These are phyloP conservation scores for Seira ritae DNA, from an alignment of 2,888 invertebrate genomes.

Conservation along the genomic window DNA sequence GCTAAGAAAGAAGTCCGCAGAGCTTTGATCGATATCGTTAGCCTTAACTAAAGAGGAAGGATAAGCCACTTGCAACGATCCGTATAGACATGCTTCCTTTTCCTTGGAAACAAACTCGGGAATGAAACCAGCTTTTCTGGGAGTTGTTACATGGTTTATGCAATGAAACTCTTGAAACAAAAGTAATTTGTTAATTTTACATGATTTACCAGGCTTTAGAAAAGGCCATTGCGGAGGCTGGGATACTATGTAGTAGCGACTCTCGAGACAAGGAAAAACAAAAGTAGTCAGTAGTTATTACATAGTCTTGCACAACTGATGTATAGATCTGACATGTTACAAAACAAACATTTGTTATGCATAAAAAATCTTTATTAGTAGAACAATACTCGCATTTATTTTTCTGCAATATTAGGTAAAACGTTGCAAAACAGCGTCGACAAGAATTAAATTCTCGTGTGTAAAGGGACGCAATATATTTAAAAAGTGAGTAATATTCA, in stretches of 20 bases:
- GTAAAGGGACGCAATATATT: background rate
- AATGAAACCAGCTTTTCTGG: too few species aligned
- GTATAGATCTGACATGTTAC: background rate
- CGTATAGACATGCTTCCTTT: too few species aligned
- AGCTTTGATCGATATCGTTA: too few species aligned
- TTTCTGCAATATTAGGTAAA: background rate
- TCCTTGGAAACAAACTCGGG: too few species aligned
- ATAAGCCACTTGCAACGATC: too few species aligned
- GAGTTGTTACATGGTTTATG: too few species aligned
- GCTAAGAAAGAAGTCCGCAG: too few species aligned
- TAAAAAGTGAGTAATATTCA: background rate
- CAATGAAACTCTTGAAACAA: background rate
- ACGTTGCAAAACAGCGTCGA: background rate
- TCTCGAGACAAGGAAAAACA: background rate
- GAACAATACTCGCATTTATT: background rate
- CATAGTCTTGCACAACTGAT: background rate
- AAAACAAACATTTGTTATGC: background rate
- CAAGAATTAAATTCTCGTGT: background rate
- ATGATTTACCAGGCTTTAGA: background rate
- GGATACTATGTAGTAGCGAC: background rate
- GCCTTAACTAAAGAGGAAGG: too few species aligned
- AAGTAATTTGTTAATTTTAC: background rate
- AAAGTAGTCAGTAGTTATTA: too few species aligned
- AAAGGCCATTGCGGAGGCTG: background rate
- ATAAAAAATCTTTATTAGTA: slow-evolving; percentile 2